Conservation (phyloP, 1,140 invertebrate species). For the Drosophila lowei region DNA sequence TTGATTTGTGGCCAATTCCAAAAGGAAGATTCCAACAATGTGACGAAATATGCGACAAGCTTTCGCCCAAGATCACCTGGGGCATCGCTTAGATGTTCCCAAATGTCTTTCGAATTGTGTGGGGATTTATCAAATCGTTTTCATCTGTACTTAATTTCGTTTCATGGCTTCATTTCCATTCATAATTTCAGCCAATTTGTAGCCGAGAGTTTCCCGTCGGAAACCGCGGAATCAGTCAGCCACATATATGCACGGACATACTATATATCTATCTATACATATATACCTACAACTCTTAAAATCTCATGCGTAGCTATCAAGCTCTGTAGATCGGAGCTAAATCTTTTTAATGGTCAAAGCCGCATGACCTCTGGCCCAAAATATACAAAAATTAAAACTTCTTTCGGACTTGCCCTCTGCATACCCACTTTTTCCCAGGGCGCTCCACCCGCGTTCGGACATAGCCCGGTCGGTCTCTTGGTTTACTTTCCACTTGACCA, state of each 20-base stretch:
- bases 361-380: slow-evolving; percentile 51
- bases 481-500: slow-evolving; percentile 81
- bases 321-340: slow-evolving; percentile 65
- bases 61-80: slow-evolving; percentile 22
- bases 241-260: background rate
- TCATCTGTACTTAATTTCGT: slow-evolving; percentile 48
- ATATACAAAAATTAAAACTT: slow-evolving; percentile 34
- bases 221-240: slow-evolving; percentile 24
- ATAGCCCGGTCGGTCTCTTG: slow-evolving; percentile 51
- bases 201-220: slow-evolving; percentile 50
- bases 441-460: slow-evolving; percentile 26
- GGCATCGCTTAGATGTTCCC: slow-evolving; percentile 5
- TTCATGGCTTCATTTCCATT: slow-evolving; percentile 51
- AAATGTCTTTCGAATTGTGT: slow-evolving; percentile 18
- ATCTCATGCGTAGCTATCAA: slow-evolving; percentile 67
- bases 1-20: slow-evolving; percentile 48
- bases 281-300: slow-evolving; percentile 38
- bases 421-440: slow-evolving; percentile 40
- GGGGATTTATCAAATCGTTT: slow-evolving; percentile 32
- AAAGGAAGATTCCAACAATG: slow-evolving; percentile 40
- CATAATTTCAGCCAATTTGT: slow-evolving; percentile 51
- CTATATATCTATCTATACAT: slow-evolving; percentile 7
- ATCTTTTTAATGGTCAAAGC: slow-evolving; percentile 73
- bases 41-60: slow-evolving; percentile 52
- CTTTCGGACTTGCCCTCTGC: slow-evolving; percentile 39